Conservation (phyloP, 1,140 invertebrate genomes). For the Camponotus vicinus region DNA sequence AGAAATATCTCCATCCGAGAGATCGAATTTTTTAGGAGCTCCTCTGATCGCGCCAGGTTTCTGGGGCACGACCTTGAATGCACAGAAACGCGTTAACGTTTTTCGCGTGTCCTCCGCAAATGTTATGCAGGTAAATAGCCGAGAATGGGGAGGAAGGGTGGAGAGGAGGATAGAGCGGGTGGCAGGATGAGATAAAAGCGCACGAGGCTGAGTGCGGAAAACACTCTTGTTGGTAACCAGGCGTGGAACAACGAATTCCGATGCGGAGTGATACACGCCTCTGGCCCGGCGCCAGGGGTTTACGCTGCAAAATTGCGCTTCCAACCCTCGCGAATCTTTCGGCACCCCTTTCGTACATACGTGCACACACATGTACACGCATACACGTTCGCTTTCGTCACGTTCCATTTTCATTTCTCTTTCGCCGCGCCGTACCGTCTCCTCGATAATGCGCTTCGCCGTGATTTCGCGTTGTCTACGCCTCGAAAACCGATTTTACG, state of each 20-base stretch:
- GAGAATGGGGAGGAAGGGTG: not conserved
- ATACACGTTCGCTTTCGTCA: slow-evolving; percentile 41
- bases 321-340: slow-evolving; percentile 66
- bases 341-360: slow-evolving; percentile 47
- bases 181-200: slow-evolving; percentile 45
- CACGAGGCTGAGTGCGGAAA: slow-evolving; percentile 68
- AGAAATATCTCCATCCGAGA: not conserved
- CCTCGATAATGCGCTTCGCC: slow-evolving; percentile 76
- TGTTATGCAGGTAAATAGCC: slow-evolving; percentile 55
- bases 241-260: slow-evolving; percentile 82
- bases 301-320: slow-evolving; percentile 80
- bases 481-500: slow-evolving; percentile 58
- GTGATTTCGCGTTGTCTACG: slow-evolving; percentile 75
- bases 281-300: slow-evolving; percentile 79
- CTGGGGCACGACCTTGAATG: slow-evolving; percentile 46
- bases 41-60: slow-evolving; percentile 1
- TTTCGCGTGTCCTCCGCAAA: slow-evolving; percentile 32
- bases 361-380: not conserved
- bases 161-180: not conserved
- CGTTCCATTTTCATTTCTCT: slow-evolving; percentile 52
- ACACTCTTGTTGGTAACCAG: slow-evolving; percentile 79
- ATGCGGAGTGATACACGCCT: slow-evolving; percentile 81
- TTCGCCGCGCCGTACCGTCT: slow-evolving; percentile 49
- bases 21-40: not conserved
- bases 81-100: slow-evolving; percentile 36